Evolutionary conservation across 2,113 vertebrate species (phyloP).

Genomic region (Motacilla tschutschensis): DNA sequence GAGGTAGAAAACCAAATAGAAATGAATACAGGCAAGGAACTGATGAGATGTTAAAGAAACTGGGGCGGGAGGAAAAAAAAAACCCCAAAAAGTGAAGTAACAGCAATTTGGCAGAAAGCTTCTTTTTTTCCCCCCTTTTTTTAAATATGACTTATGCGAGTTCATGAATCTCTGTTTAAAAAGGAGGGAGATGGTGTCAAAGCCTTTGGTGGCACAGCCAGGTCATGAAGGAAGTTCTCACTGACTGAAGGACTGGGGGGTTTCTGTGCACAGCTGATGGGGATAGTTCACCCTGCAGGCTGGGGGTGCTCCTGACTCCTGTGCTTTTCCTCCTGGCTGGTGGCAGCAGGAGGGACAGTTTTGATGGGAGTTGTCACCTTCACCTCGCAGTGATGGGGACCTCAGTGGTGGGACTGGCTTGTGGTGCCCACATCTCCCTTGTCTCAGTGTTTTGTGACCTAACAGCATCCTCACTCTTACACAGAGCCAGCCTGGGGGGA

Average conservation of each 20-base stretch:
- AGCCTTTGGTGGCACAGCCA: not conserved
- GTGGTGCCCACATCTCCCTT: not conserved
- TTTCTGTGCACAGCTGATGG: not conserved
- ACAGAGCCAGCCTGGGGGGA: not conserved
- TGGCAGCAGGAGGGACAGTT: not conserved
- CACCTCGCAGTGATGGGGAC: not conserved
- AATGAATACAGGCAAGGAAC: conserved; percentile 13
- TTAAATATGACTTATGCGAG: not conserved
- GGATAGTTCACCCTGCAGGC: not conserved
- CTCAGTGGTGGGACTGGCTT: not conserved
- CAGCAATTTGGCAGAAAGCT: not conserved
- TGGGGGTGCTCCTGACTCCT: not conserved
- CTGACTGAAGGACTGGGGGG: not conserved
- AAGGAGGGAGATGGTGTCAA: not conserved
- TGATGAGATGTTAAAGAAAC: not conserved
- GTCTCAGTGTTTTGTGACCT: not conserved
- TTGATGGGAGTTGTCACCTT: not conserved
- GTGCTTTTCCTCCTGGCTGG: not conserved
- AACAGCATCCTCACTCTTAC: not conserved
- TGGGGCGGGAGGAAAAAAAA: rapidly evolving
- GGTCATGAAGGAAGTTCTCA: not conserved
- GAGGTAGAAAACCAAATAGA: conserved; percentile 24
- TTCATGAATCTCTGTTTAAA: not conserved
- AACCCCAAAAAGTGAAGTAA: not conserved
- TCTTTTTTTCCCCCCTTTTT: not conserved